Evolutionary conservation across 2,888 invertebrate species (phyloP), one percentile per base, ranked within the genome.

Genomic region (Apamea monoglypha): DNA sequence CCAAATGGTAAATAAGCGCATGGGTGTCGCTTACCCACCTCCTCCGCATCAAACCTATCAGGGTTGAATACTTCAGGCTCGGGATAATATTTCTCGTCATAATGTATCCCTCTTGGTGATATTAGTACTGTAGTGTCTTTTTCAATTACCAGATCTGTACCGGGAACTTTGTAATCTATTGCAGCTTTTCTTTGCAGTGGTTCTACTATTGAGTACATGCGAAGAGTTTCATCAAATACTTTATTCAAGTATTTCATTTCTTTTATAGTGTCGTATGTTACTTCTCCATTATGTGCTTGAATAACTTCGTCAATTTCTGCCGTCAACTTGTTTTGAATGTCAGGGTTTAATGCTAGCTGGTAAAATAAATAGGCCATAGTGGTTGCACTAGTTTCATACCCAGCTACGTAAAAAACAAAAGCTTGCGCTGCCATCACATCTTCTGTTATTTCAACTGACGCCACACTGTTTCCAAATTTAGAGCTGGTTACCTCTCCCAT

Each of bases 1-100:
- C 96, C 96, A 83, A 96, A 96, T 6, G 96, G 95, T 77, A 96
- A 80, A 82, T 93, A 96, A 2, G 94, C 94, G 84, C 94, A 95
- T 0, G 93, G 87, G 80, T 94, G 94, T 8, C 94, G 90, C 12
- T 89, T 81, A 50, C 89, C 91, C 56, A 88, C 91, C 47, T 93
- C 93, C 71, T 94, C 93, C 0, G 92, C 82, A 29, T 91, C 88
- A 88, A 97, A 97, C 77, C 96, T 91, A 47, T 97, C 95, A 4
- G 97, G 97, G 84, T 96, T 94, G 83, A 97, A 97, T 76, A 91
- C 92, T 68, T 93, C 90, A 12, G 97, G 97, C 16, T 97, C 90
- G 0, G 94, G 92, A 85, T 94, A 97, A 83, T 95, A 93, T 72
- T 93, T 90, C 16, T 93, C 91, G 85, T 97, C 96, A 63, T 93